These are phyloP conservation scores for Rhynchotus rufescens DNA, from an alignment of 2,797 vertebrate species.

Conservation along the genomic window DNA sequence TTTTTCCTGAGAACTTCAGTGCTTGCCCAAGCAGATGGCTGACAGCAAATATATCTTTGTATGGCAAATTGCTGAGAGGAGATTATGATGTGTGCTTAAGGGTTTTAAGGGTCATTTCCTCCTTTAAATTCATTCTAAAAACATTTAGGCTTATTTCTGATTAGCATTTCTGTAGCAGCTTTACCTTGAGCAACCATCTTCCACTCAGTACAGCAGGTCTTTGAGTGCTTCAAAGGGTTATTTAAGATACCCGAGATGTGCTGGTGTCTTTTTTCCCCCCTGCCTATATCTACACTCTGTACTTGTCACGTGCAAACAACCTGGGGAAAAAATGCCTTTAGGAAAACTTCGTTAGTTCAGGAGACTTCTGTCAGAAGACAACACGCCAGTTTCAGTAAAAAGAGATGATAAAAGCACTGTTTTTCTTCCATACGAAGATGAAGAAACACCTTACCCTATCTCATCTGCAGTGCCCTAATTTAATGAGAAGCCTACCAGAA, in stretches of 20 bases:
- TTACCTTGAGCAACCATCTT: conserved; percentile 65
- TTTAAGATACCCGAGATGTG: conserved; percentile 22
- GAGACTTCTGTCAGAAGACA: conserved; percentile 30
- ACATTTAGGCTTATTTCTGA: conserved; percentile 46
- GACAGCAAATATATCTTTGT: conserved; percentile 59
- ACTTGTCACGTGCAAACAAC: conserved; percentile 33
- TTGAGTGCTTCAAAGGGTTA: conserved; percentile 4
- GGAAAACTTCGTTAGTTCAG: conserved; percentile 7
- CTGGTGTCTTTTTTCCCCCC: background rate
- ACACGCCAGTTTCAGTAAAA: conserved; percentile 31
- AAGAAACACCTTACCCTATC: background rate
- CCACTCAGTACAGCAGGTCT: conserved; percentile 57
- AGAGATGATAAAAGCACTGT: background rate
- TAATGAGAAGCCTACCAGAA: background rate
- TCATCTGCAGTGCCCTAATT: background rate
- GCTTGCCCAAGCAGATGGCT: conserved; percentile 65
- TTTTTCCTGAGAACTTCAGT: conserved; percentile 69
- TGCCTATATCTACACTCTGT: background rate
- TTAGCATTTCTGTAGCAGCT: conserved; percentile 57
- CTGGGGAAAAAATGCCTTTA: background rate
- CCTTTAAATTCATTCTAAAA: conserved; percentile 38
- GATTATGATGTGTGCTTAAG: conserved; percentile 19
- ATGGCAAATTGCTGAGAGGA: conserved; percentile 63
- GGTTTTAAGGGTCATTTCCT: conserved; percentile 12
- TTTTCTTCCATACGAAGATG: background rate